Conservation (phyloP, 1,140 invertebrate genomes). For the Philopotamus ludificatus region DNA sequence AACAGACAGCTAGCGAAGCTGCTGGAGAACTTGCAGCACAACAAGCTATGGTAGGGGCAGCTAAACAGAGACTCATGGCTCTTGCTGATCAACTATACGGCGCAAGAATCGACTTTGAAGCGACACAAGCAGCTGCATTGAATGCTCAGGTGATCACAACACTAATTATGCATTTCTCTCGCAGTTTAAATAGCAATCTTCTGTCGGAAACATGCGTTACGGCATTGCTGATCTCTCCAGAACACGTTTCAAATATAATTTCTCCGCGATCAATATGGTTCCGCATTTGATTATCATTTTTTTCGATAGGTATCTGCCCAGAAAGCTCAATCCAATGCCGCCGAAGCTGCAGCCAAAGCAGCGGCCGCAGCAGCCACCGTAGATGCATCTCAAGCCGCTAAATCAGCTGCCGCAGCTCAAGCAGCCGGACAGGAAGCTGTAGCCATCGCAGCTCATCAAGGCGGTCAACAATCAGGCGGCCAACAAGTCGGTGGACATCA, state of each 20-base stretch:
- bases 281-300: background rate
- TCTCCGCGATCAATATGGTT: background rate
- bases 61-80: conserved; percentile 60
- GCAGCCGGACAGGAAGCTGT: conserved; percentile 1
- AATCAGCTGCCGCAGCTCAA: conserved; percentile 8
- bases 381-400: conserved; percentile 35
- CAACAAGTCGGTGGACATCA: conserved; percentile 7
- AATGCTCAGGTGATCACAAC: conserved; percentile 56
- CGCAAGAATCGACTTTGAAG: conserved; percentile 67
- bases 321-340: conserved; percentile 38
- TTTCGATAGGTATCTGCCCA: conserved; percentile 38
- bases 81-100: conserved; percentile 63
- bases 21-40: conserved; percentile 67
- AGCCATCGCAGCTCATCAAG: background rate
- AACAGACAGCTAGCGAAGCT: conserved; percentile 64
- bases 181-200: background rate
- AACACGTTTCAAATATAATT: background rate
- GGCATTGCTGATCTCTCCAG: too few species aligned
- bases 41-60: conserved; percentile 69
- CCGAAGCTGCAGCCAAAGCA: conserved; percentile 38
- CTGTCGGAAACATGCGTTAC: background rate
- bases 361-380: conserved; percentile 34
- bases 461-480: conserved; percentile 13
- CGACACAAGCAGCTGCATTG: conserved; percentile 63
- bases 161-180: background rate